Evolutionary conservation across 2,888 invertebrate species (phyloP), one percentile per base, ranked within the genome.

Genomic region (Linnaemya tessellans): DNA sequence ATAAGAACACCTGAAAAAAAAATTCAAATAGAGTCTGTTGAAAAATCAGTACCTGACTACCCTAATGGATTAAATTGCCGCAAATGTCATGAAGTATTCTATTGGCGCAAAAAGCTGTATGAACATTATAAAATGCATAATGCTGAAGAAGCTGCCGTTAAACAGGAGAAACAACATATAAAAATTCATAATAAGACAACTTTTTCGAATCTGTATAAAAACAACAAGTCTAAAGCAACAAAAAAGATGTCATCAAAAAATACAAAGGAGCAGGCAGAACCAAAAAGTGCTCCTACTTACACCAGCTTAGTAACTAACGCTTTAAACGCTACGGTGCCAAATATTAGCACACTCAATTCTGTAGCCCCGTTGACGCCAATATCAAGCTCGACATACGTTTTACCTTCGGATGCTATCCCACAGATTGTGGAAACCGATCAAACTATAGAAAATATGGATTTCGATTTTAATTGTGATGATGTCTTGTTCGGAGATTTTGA

Each of bases 371-470:
- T 87, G 87, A 90, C 65, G 88, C 89, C 43, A 88, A 89, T 35
- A 78, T 90, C 64, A 88, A 90, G 64, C 73, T 89, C 90, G 0
- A 90, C 85, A 1, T 85, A 85, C 10, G 83, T 79, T 1, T 65
- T 91, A 82, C 91, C 91, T 1, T 90, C 89, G 0, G 91, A 91
- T 86, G 91, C 89, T 18, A 89, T 91, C 88, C 91, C 88, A 9
- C 88, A 91, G 46, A 88, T 90, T 30, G 91, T 90, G 0, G 91
- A 91, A 87, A 91, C 90, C 5, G 91, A 91, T 75, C 89, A 90
- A 54, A 90, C 90, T n/a, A 90, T 91, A n/a, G 91, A 91, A 77
- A 90, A 90, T 68, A 89, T 91, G n/a, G 90, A 90, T 74, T 87
- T 91, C 49, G 90, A 90, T 78, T 91, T 91, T 71, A 90, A 91